Evolutionary conservation across 1,140 invertebrate species (phyloP).

Genomic region (Reticulitermes speratus): DNA sequence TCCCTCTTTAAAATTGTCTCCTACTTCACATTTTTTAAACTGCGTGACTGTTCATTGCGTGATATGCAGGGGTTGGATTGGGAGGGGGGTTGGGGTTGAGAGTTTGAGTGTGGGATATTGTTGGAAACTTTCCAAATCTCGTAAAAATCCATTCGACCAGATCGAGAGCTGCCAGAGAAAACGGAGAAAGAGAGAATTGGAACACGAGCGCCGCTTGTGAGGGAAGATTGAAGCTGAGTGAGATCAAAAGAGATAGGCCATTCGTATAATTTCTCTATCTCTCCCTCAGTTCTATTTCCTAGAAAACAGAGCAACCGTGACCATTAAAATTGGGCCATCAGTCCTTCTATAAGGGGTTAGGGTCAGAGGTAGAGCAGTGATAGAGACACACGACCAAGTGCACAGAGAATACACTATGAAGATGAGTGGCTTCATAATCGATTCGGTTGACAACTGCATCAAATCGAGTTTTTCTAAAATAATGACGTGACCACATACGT

Average conservation of each 20-base stretch:
- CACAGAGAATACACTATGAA: not conserved
- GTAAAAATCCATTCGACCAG: constrained; percentile 15
- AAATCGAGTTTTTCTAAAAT: too few relatives aligned
- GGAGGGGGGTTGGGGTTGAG: not conserved
- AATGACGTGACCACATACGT: too few relatives aligned
- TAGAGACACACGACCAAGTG: not conserved
- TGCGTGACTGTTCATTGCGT: not conserved
- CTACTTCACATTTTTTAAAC: not conserved
- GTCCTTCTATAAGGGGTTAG: not conserved
- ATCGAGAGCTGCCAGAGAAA: not conserved
- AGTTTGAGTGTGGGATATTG: not conserved
- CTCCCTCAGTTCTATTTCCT: not conserved
- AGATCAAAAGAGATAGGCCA: not conserved
- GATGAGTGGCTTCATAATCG: too few relatives aligned
- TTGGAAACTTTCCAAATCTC: constrained; percentile 10
- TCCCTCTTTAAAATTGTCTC: not conserved
- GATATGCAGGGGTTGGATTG: not conserved
- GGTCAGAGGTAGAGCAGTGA: not conserved
- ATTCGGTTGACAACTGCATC: too few relatives aligned
- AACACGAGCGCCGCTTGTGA: not conserved
- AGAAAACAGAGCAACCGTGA: constrained; percentile 14
- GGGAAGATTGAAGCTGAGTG: not conserved
- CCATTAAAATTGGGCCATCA: constrained; percentile 11
- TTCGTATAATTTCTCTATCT: not conserved
- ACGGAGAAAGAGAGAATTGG: not conserved